Percentiles rank a stretch among this genome's conserved stretches.
Conservation (phyloP, 1,140 invertebrate species). For the Aphelenchoides fujianensis region DNA sequence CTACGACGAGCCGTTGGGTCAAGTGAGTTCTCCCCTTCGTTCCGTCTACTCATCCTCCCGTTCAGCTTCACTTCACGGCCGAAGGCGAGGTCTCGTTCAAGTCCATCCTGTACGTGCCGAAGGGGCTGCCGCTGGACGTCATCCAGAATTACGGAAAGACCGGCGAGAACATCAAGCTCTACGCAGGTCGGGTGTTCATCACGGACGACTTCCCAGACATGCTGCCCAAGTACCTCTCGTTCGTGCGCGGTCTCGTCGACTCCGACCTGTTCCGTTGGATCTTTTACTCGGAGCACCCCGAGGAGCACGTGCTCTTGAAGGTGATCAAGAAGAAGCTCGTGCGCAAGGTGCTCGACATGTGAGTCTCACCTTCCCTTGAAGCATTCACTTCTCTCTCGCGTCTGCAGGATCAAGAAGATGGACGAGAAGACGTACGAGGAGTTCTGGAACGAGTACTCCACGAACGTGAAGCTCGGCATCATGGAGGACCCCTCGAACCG, state of each 20-base stretch:
- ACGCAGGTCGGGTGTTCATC: slow-evolving; percentile 94
- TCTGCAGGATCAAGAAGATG: slow-evolving; percentile 91
- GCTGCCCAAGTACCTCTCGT: slow-evolving; percentile 95
- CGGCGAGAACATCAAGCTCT: slow-evolving; percentile 90
- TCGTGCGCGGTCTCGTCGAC: slow-evolving; percentile 92
- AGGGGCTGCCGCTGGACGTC: slow-evolving; percentile 80
- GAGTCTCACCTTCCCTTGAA: too few relatives aligned
- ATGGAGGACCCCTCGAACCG: slow-evolving; percentile 96
- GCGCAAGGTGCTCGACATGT: slow-evolving; percentile 89
- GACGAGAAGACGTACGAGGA: slow-evolving; percentile 81
- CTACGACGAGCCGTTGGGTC: slow-evolving; percentile 75
- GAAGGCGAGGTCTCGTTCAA: slow-evolving; percentile 99
- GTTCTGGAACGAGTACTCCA: slow-evolving; percentile 99
- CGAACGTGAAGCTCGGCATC: slow-evolving; percentile 92
- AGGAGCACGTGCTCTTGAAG: slow-evolving; percentile 96
- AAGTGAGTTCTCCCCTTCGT: slow-evolving; percentile 29
- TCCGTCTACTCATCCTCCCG: slow-evolving; percentile 6
- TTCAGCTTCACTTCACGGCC: slow-evolving; percentile 88
- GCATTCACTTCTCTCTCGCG: too few relatives aligned
- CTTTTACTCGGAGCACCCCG: slow-evolving; percentile 90
- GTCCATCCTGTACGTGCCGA: slow-evolving; percentile 86
- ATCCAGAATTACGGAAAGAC: slow-evolving; percentile 92
- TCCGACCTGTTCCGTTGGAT: slow-evolving; percentile 98
- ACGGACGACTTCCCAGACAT: slow-evolving; percentile 99
- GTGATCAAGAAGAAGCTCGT: slow-evolving; percentile 98